Percentiles rank a stretch among this genome's conserved stretches.
Evolutionary conservation across 2,888 invertebrate species (phyloP).

Genomic region (Linnaemya vulpina): DNA sequence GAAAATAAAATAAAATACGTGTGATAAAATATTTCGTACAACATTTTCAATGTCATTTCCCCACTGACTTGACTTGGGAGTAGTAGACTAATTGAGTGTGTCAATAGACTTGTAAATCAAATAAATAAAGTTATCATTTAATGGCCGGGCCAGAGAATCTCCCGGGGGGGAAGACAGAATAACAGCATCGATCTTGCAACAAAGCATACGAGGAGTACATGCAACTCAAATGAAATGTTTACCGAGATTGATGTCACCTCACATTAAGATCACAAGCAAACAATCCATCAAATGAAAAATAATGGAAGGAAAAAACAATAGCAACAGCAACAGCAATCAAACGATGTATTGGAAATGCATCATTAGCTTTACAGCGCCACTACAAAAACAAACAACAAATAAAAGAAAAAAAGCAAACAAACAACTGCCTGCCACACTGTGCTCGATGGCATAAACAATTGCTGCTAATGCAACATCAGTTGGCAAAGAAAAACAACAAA

Average conservation of each 20-base stretch:
- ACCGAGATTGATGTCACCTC: slow-evolving; percentile 80
- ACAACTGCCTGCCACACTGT: slow-evolving; percentile 12
- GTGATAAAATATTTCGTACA: slow-evolving; percentile 37
- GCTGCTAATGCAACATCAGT: slow-evolving; percentile 50
- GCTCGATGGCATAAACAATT: slow-evolving; percentile 36
- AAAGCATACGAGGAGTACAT: slow-evolving; percentile 28
- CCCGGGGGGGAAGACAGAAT: background rate
- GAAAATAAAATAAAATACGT: slow-evolving; percentile 24
- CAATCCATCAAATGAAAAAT: slow-evolving; percentile 52
- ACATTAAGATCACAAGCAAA: slow-evolving; percentile 76
- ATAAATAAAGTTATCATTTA: slow-evolving; percentile 68
- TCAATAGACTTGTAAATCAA: slow-evolving; percentile 66
- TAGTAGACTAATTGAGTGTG: slow-evolving; percentile 48
- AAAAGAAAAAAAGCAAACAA: too few relatives aligned
- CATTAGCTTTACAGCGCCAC: slow-evolving; percentile 72
- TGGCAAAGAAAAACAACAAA: background rate
- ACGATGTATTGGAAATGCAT: slow-evolving; percentile 65
- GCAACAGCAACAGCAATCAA: slow-evolving; percentile 20
- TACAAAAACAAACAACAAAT: slow-evolving; percentile 55
- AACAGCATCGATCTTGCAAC: slow-evolving; percentile 36
- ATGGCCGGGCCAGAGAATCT: background rate
- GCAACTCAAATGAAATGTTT: slow-evolving; percentile 25
- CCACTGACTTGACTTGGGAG: slow-evolving; percentile 7
- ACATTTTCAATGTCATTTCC: slow-evolving; percentile 27
- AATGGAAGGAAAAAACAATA: slow-evolving; percentile 6